Evolutionary conservation across 1,140 invertebrate genomes (phyloP).

Genomic region (Trigoniulus corallinus): DNA sequence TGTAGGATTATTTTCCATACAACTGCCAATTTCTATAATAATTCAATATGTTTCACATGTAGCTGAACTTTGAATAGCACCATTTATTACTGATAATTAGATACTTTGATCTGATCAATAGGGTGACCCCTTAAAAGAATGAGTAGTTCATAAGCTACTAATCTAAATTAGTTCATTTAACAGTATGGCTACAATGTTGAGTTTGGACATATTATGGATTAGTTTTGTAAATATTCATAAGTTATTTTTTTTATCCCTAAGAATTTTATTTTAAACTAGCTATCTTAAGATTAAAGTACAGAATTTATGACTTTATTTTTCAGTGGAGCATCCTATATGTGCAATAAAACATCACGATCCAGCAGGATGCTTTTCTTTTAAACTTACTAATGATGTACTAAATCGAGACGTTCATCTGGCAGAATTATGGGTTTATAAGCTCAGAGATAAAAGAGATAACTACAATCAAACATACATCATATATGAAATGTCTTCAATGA

Average conservation of each 20-base stretch:
- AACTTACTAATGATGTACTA: slow-evolving; percentile 45
- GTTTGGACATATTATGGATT: not conserved
- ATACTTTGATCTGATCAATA: too few species aligned
- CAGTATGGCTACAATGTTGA: not conserved
- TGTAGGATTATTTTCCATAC: too few species aligned
- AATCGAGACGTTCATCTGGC: slow-evolving; percentile 46
- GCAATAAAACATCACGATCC: slow-evolving; percentile 23
- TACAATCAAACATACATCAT: slow-evolving; percentile 56
- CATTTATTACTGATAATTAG: too few species aligned
- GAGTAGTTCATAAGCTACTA: not conserved
- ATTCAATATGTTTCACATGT: too few species aligned
- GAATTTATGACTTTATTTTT: not conserved
- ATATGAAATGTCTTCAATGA: slow-evolving; percentile 52
- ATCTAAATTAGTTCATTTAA: not conserved
- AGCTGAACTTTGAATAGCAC: too few species aligned
- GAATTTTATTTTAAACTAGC: too few species aligned
- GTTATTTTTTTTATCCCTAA: too few species aligned
- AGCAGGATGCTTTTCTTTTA: slow-evolving; percentile 49
- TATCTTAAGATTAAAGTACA: not conserved
- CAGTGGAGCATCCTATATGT: slow-evolving; percentile 4
- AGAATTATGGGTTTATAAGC: slow-evolving; percentile 62
- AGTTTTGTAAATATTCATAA: not conserved
- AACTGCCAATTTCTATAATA: too few species aligned
- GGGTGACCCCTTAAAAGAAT: too few species aligned
- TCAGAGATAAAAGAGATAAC: slow-evolving; percentile 35